These are phyloP conservation scores for Struthidea cinerea DNA, from an alignment of 2,113 vertebrate species.

Conservation along the genomic window DNA sequence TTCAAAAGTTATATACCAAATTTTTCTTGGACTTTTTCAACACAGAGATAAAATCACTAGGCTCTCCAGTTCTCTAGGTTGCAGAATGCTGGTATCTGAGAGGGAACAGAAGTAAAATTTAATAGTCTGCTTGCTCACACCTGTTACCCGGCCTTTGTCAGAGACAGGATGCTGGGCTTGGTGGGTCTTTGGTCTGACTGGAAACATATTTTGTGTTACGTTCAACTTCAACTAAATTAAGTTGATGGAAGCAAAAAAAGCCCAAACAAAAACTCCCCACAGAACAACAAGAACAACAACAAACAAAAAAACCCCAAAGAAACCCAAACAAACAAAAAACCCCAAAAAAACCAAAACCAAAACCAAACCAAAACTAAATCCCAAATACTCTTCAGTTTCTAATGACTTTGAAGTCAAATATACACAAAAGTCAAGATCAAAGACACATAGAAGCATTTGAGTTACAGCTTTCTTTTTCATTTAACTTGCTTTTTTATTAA, in stretches of 20 bases:
- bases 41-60: neutral
- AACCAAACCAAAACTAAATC: neutral
- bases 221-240: neutral
- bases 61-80: neutral
- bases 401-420: neutral
- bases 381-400: neutral
- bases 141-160: neutral
- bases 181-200: neutral
- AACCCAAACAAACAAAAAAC: neutral
- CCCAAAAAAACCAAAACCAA: accelerated
- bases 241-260: neutral
- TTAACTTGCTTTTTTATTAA: neutral
- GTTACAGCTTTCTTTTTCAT: neutral
- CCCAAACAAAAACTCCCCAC: neutral
- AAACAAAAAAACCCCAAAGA: neutral
- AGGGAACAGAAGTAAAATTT: neutral
- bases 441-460: neutral
- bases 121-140: neutral
- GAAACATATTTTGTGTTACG: neutral
- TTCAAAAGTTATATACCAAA: neutral
- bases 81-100: neutral
- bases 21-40: neutral
- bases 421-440: neutral
- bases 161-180: neutral
- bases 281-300: neutral